Conservation (phyloP, 2,888 invertebrate genomes). For the Isotomurus palustris region DNA sequence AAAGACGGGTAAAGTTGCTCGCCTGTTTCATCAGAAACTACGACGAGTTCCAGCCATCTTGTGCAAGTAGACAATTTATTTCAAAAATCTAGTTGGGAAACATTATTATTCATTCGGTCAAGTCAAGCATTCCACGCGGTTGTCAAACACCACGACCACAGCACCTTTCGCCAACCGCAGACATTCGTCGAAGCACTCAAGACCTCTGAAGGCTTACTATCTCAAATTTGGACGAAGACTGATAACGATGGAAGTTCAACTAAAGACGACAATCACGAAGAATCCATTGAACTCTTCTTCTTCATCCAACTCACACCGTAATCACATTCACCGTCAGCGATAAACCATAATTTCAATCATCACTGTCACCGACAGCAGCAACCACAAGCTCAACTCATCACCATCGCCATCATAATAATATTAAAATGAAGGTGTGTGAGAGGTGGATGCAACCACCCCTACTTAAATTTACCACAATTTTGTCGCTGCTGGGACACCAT, state of each 20-base stretch:
- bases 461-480: no score
- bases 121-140: constrained; percentile 21
- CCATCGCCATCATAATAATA: no score
- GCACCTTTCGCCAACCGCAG: constrained; percentile 15
- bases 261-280: constrained; percentile 9
- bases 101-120: constrained; percentile 18
- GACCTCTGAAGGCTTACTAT: neutral
- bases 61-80: constrained; percentile 20
- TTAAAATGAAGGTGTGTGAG: no score
- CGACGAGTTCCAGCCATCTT: constrained; percentile 18
- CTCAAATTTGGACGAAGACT: neutral
- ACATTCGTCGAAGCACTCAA: constrained; percentile 5
- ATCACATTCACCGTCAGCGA: no score
- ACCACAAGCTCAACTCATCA: no score
- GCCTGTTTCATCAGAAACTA: constrained; percentile 23
- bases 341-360: no score
- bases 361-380: no score
- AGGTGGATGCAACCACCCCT: no score
- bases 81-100: constrained; percentile 31
- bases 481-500: no score
- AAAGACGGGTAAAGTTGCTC: constrained; percentile 21
- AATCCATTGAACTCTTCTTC: no score
- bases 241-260: constrained; percentile 7
- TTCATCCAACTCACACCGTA: no score
- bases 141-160: constrained; percentile 17